Evolutionary conservation across 2,797 vertebrate species (phyloP).

Genomic region (Rhinophrynus dorsalis): DNA sequence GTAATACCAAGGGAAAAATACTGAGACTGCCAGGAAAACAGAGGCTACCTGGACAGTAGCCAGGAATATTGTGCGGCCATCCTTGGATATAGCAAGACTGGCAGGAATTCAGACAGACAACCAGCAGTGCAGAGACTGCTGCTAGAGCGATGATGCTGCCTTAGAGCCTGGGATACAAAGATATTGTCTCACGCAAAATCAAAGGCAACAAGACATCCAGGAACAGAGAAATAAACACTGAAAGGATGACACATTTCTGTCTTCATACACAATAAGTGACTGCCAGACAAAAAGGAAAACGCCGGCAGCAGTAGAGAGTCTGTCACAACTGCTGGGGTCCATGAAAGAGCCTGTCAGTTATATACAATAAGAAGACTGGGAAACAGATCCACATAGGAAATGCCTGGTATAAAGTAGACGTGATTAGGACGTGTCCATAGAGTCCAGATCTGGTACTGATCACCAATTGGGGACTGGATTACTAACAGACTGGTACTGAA

Average conservation of each 20-base stretch:
- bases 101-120: neutral
- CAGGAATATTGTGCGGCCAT: neutral
- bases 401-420: constrained; percentile 21
- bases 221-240: neutral
- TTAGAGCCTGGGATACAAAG: neutral
- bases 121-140: neutral
- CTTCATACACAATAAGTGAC: neutral
- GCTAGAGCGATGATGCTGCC: neutral
- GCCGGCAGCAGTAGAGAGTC: neutral
- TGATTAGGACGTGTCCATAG: neutral
- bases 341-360: no score
- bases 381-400: neutral
- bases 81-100: neutral
- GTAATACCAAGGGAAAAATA: no score
- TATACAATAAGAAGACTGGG: neutral
- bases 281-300: constrained; percentile 11
- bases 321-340: neutral
- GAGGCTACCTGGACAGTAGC: neutral
- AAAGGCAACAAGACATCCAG: neutral
- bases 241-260: constrained; percentile 12
- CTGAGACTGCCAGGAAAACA: constrained; percentile 16
- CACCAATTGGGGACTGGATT: constrained; percentile 9
- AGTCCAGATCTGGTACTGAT: neutral
- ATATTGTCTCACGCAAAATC: neutral
- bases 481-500: neutral